These are phyloP conservation scores for Allacma fusca DNA, from an alignment of 2,888 invertebrate genomes.

Conservation along the genomic window DNA sequence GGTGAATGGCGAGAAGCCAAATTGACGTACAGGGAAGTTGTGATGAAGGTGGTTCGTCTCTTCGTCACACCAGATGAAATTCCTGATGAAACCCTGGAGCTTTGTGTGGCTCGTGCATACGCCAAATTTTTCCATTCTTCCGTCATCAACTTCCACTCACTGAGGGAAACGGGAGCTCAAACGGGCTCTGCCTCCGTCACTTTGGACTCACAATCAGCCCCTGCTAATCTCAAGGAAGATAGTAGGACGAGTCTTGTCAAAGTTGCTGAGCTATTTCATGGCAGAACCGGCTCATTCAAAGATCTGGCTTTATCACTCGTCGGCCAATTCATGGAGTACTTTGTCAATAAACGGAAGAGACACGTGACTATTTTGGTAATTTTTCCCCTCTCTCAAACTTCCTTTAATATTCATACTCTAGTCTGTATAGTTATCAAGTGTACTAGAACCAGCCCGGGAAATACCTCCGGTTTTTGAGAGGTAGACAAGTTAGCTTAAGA, in stretches of 20 bases:
- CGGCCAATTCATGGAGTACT: slow-evolving; percentile 65
- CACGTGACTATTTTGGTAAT: slow-evolving; percentile 63
- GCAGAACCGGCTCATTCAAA: slow-evolving; percentile 66
- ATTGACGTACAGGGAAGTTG: slow-evolving; percentile 64
- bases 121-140: slow-evolving; percentile 40
- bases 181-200: neutral
- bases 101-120: slow-evolving; percentile 57
- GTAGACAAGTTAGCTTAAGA: neutral
- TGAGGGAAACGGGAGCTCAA: neutral
- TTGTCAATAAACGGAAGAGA: slow-evolving; percentile 63
- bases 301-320: slow-evolving; percentile 65
- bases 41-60: slow-evolving; percentile 63
- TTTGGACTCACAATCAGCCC: neutral
- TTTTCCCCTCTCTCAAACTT: slow-evolving; percentile 16
- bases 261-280: slow-evolving; percentile 66
- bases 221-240: slow-evolving; percentile 58
- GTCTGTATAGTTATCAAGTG: too few relatives aligned
- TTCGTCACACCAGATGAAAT: slow-evolving; percentile 64
- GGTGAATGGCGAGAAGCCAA: slow-evolving; percentile 62
- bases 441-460: too few relatives aligned
- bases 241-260: slow-evolving; percentile 60
- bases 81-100: slow-evolving; percentile 62
- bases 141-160: slow-evolving; percentile 35
- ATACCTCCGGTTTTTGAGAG: too few relatives aligned
- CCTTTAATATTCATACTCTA: too few relatives aligned